A percentile compares a stretch with the other conserved stretches of the same genome.
Conservation (phyloP, 2,888 invertebrate genomes). For the Drosophila eohydei region DNA sequence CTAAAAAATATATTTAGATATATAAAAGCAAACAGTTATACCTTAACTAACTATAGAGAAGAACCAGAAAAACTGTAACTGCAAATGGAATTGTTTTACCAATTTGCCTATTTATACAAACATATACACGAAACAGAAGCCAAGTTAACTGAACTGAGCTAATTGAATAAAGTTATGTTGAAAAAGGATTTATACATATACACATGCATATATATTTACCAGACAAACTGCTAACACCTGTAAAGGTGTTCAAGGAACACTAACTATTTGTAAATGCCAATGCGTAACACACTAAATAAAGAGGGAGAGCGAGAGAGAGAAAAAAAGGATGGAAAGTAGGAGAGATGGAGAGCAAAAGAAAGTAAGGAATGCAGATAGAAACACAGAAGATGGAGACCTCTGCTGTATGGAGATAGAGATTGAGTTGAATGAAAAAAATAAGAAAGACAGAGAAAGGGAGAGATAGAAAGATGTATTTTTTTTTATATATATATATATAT, state of each 20-base stretch:
- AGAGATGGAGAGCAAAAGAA: background rate
- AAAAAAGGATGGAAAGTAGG: background rate
- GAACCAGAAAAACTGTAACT: slow-evolving; percentile 12
- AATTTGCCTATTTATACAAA: slow-evolving; percentile 17
- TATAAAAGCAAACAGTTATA: background rate
- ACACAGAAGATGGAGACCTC: background rate
- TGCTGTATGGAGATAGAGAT: background rate
- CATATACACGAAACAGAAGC: slow-evolving; percentile 22
- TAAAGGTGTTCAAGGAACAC: background rate
- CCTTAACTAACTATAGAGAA: background rate
- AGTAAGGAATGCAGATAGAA: background rate
- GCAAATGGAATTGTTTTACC: slow-evolving; percentile 34
- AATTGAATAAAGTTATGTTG: slow-evolving; percentile 8
- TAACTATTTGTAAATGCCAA: slow-evolving; percentile 12
- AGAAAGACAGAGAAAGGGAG: background rate
- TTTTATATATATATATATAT: no score
- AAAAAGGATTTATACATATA: slow-evolving; percentile 5
- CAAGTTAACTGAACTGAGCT: slow-evolving; percentile 35
- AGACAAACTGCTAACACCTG: background rate
- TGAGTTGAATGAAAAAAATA: background rate
- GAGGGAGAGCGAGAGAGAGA: background rate
- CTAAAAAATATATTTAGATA: background rate
- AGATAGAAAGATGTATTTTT: no score
- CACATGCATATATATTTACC: background rate
- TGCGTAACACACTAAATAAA: background rate